Conservation (phyloP, 1,140 invertebrate species). For the Atta texana region DNA sequence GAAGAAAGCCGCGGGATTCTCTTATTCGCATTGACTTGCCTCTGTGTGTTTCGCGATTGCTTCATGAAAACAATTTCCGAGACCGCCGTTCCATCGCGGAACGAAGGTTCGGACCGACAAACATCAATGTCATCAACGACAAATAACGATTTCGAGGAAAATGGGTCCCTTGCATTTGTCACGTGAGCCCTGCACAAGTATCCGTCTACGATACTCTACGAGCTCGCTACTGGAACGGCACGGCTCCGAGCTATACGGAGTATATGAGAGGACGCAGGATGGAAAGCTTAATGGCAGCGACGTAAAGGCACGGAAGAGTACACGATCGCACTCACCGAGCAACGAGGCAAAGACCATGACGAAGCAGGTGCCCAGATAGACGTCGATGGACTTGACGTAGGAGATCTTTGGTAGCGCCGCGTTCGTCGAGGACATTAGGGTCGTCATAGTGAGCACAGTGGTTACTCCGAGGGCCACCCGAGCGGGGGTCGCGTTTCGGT, state of each 20-base stretch:
- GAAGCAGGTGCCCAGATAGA: slow-evolving; percentile 99
- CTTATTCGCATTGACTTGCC: neutral
- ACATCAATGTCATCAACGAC: neutral
- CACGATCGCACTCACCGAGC: slow-evolving; percentile 90
- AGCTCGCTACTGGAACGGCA: slow-evolving; percentile 54
- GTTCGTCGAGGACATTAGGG: slow-evolving; percentile 99
- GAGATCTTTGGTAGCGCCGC: slow-evolving; percentile 99
- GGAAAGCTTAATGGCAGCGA: slow-evolving; percentile 62
- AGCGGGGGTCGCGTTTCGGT: slow-evolving; percentile 98
- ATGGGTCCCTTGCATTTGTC: slow-evolving; percentile 61
- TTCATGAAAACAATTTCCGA: neutral
- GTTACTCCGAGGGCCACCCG: slow-evolving; percentile 98
- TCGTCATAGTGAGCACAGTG: slow-evolving; percentile 99
- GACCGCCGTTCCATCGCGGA: neutral
- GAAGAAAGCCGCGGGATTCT: neutral
- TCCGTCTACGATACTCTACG: slow-evolving; percentile 62
- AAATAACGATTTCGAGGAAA: slow-evolving; percentile 50
- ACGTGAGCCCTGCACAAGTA: slow-evolving; percentile 62
- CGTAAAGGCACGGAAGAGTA: slow-evolving; percentile 58
- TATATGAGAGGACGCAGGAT: slow-evolving; percentile 50
- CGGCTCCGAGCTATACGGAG: slow-evolving; percentile 60
- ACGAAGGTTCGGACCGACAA: neutral
- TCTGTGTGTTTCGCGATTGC: neutral
- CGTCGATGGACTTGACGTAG: slow-evolving; percentile 99
- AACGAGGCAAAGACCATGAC: slow-evolving; percentile 98